These are phyloP conservation scores for Stichopus chloronotus DNA, from an alignment of 35 echinoderm and acorn worm species.

Conservation along the genomic window DNA sequence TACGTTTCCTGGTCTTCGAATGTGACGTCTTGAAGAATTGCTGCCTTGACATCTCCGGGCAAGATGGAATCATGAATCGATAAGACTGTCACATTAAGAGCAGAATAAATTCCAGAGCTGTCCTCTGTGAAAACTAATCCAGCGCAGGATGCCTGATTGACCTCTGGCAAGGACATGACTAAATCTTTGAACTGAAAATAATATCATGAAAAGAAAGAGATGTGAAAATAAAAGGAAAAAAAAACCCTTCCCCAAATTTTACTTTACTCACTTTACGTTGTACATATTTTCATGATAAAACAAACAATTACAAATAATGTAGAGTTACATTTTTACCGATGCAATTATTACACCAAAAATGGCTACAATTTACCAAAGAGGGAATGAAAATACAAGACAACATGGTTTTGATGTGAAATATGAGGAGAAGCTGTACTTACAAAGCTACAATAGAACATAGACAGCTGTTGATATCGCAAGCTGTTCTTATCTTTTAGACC, in stretches of 20 bases:
- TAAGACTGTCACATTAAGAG: not conserved
- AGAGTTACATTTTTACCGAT: too few relatives aligned
- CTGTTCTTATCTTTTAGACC: not conserved
- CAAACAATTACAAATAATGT: too few relatives aligned
- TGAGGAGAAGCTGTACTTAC: not conserved
- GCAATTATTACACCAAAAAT: too few relatives aligned
- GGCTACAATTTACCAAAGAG: too few relatives aligned
- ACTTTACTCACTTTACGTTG: too few relatives aligned
- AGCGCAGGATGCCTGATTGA: not conserved
- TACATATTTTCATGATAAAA: too few relatives aligned
- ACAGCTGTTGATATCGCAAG: not conserved
- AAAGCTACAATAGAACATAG: not conserved
- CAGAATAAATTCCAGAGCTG: not conserved
- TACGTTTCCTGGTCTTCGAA: not conserved
- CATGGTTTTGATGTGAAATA: not conserved
- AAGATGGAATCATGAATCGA: not conserved
- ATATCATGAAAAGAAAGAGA: not conserved
- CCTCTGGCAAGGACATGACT: not conserved
- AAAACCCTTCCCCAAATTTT: too few relatives aligned
- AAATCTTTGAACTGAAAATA: not conserved
- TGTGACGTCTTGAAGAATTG: not conserved
- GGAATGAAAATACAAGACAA: not conserved
- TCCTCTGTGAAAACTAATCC: not conserved
- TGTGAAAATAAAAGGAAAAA: too few relatives aligned
- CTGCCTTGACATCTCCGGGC: not conserved